These are phyloP conservation scores for Lasioglossum marginatum DNA, from an alignment of 2,888 invertebrate species.

Conservation along the genomic window DNA sequence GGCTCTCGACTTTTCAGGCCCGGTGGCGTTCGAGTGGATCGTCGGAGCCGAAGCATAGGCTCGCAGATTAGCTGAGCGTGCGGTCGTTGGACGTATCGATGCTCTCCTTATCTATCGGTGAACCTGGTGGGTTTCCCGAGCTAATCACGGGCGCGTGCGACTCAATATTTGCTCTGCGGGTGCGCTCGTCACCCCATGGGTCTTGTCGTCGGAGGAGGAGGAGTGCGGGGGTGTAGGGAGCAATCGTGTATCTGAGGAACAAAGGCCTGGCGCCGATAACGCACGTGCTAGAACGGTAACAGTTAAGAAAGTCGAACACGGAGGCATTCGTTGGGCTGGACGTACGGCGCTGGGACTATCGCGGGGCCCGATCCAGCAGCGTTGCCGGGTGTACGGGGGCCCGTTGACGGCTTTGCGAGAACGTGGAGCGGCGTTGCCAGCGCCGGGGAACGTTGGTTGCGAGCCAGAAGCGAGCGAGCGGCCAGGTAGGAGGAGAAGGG, in stretches of 20 bases:
- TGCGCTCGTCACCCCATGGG: not conserved
- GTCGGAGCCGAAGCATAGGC: conserved; percentile 4
- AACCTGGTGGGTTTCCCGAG: not conserved
- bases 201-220: too few species aligned
- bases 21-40: conserved; percentile 15
- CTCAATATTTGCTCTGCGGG: not conserved
- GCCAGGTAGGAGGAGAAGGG: not conserved
- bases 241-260: conserved; percentile 5
- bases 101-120: conserved; percentile 28
- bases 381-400: conserved; percentile 41
- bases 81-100: not conserved
- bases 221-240: not conserved
- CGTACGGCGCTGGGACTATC: conserved; percentile 18
- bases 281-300: conserved; percentile 55
- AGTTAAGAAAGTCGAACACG: conserved; percentile 54
- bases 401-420: conserved; percentile 51
- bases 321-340: conserved; percentile 27
- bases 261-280: conserved; percentile 52
- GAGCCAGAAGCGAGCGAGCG: conserved; percentile 10
- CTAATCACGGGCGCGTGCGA: not conserved
- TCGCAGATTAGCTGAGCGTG: conserved; percentile 6
- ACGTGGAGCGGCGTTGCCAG: conserved; percentile 50
- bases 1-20: not conserved
- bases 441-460: conserved; percentile 22
- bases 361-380: conserved; percentile 53